Conservation (phyloP, 2,113 vertebrate genomes). For the Mirounga angustirostris region DNA sequence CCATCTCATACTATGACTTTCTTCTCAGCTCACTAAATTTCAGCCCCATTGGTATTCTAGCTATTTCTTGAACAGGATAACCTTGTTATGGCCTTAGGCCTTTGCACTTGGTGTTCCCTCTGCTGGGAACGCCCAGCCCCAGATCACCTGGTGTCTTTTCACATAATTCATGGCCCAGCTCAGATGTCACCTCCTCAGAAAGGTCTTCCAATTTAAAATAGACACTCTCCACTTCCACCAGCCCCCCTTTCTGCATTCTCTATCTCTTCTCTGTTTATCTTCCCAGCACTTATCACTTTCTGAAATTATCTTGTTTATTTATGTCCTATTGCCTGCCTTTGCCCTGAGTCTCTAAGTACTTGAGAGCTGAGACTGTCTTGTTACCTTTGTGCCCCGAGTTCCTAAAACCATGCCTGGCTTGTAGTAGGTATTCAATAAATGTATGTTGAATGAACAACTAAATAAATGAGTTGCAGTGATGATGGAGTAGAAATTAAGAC, state of each 20-base stretch:
- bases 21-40: neutral
- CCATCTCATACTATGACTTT: neutral
- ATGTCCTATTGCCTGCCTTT: slow-evolving; percentile 36
- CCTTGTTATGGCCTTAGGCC: neutral
- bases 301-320: slow-evolving; percentile 57
- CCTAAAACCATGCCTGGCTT: neutral
- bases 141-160: neutral
- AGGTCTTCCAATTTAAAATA: slow-evolving; percentile 60
- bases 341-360: neutral
- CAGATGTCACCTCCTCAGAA: slow-evolving; percentile 29
- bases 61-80: neutral
- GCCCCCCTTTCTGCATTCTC: neutral
- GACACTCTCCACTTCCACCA: neutral
- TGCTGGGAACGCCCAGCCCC: neutral
- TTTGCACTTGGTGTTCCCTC: neutral
- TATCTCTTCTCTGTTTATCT: neutral
- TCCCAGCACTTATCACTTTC: slow-evolving; percentile 41
- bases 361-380: neutral
- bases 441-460: neutral
- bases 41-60: neutral
- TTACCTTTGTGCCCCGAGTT: neutral
- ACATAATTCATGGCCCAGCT: neutral
- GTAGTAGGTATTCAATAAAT: neutral
- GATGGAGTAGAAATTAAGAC: neutral
- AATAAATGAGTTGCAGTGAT: neutral